Base-by-base conservation (phyloP, 2,888 invertebrate species). In the Spicauda simplicius region DNA sequence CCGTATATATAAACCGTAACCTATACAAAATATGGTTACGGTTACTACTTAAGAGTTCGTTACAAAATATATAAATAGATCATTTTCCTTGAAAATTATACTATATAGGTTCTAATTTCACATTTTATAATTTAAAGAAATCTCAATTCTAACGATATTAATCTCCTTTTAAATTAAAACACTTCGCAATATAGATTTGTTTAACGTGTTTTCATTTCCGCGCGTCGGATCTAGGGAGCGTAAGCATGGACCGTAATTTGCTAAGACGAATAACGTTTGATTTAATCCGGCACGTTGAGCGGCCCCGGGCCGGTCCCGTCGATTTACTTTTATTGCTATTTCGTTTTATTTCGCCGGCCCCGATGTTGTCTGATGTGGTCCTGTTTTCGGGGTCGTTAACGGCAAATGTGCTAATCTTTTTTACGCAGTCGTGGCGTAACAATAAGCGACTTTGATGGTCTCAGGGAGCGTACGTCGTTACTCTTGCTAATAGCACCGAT, bases 321-420 rank as follows among this genome's bases (percentile, higher is more conserved):
- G 90, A 91, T 92, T 90, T 90, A 88, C 90, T 91, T 92, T 91
- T 90, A 91, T 90, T 88, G 86, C 88, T 87, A 87, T 90, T 90
- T 83, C 88, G 89, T 90, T 91, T 91, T 91, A 91, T 90, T 90
- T 83, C 84, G 76, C 76, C 76, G 76, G 80, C 79, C 73, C 71
- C 70, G 73, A 72, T 75, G 74, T 74, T 75, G 84, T 85, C 86
- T 87, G 87, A 86, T 88, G 90, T 84, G 81, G 84, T 85, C 86
- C 88, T 87, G 88, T 90, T 91, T 89, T 90, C 87, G 86, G 88
- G 84, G 78, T 90, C 88, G 91, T 90, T 91, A 91, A 90, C 90
- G 81, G 85, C 79, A 85, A 91, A 89, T 90, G 90, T 87, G 90
- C 87, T 91, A 90, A 91, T 91, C 88, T 91, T 89, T 91, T 90